Conservation (phyloP, 35 echinoderm and acorn worm genomes). For the Ophiothrix spiculata region DNA sequence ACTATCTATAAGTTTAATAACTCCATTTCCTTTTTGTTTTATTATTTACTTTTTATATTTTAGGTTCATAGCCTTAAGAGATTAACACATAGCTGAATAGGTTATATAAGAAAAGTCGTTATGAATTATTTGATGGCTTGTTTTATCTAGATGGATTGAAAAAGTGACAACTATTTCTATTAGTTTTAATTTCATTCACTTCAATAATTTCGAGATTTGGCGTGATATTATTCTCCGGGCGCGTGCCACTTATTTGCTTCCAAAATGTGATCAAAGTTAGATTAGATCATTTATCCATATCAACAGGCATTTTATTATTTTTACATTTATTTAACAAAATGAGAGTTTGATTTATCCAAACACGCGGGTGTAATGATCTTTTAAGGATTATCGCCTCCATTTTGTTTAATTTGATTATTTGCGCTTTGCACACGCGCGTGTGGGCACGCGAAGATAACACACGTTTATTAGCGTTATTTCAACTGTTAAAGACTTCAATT, state of each 20-base stretch:
- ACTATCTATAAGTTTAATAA: neutral
- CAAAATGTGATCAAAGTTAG: neutral
- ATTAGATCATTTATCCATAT: neutral
- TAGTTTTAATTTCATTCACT: neutral
- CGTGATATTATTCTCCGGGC: neutral
- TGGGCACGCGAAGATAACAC: neutral
- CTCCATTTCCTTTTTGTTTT: neutral
- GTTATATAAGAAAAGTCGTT: neutral
- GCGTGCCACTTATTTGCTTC: neutral
- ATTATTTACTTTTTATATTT: neutral
- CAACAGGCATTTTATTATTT: neutral
- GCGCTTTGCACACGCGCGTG: neutral
- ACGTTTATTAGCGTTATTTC: too few species aligned
- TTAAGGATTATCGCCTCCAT: neutral
- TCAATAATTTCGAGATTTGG: neutral
- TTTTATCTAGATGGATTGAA: neutral
- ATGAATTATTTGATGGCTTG: neutral
- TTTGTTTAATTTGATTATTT: neutral
- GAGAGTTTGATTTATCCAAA: neutral
- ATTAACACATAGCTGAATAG: neutral
- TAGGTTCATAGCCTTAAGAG: neutral
- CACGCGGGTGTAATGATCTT: neutral
- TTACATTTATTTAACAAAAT: conserved; percentile 8
- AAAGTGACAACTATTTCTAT: neutral
- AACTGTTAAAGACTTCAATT: too few species aligned